Evolutionary conservation across 1,140 invertebrate genomes (phyloP).

Genomic region (Neelides sp.): DNA sequence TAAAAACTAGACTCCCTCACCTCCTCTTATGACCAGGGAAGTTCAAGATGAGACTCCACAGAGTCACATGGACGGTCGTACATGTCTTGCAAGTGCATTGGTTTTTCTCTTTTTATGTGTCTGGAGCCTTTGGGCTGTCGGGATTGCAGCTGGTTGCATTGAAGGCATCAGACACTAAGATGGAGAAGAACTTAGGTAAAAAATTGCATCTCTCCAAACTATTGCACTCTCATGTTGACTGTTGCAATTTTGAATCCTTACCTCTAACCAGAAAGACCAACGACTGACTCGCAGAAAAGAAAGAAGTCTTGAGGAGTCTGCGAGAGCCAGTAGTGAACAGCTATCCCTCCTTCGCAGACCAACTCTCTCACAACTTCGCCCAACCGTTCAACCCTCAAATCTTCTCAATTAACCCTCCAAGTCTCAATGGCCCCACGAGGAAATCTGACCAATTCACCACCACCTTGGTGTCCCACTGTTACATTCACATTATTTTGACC

Average conservation of each 20-base stretch:
- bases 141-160: slow-evolving; percentile 10
- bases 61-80: too few relatives aligned
- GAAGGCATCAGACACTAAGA: too few relatives aligned
- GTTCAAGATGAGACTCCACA: too few relatives aligned
- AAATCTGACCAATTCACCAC: neutral
- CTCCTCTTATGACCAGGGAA: too few relatives aligned
- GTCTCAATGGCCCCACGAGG: neutral
- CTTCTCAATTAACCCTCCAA: neutral
- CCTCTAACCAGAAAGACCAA: too few relatives aligned
- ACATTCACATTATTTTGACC: neutral
- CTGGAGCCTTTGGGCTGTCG: slow-evolving; percentile 16
- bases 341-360: neutral
- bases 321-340: neutral
- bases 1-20: too few relatives aligned
- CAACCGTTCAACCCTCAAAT: neutral
- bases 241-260: slow-evolving; percentile 4
- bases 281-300: neutral
- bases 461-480: neutral
- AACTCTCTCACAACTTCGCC: neutral
- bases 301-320: neutral
- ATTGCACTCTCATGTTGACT: slow-evolving; percentile 14
- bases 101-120: too few relatives aligned
- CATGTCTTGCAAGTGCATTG: too few relatives aligned
- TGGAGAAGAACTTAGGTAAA: too few relatives aligned
- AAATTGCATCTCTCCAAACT: slow-evolving; percentile 11